phyloP scores from a whole-genome alignment of 1,140 invertebrate genomes.

The Hetaerina americana region DNA sequence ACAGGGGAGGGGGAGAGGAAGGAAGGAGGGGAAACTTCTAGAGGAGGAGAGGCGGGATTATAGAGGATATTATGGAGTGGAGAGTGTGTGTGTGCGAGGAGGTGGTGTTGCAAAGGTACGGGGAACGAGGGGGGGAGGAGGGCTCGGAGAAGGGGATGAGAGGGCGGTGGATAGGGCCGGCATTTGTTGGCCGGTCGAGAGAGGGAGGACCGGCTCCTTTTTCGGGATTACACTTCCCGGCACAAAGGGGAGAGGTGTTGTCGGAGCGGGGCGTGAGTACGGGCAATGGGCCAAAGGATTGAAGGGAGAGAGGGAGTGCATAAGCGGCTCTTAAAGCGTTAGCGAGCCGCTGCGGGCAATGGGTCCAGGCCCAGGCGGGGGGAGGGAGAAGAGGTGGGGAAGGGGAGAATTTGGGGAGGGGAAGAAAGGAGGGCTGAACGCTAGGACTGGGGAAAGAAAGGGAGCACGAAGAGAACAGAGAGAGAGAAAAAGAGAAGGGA shows the following conservation, averaged over 20 bases:
- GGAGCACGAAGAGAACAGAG: too few relatives aligned
- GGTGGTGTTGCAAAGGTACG: background rate
- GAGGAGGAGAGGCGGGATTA: background rate
- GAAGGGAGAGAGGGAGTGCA: too few relatives aligned
- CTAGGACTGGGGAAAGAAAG: too few relatives aligned
- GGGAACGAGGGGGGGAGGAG: background rate
- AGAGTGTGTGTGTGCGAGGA: background rate
- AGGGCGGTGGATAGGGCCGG: background rate
- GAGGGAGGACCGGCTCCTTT: background rate
- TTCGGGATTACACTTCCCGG: background rate
- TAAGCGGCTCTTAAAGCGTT: background rate
- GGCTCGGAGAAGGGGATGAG: too few relatives aligned
- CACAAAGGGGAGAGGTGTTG: background rate
- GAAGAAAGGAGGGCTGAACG: too few relatives aligned
- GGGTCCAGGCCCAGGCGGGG: too few relatives aligned
- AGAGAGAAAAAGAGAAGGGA: too few relatives aligned
- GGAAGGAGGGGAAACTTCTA: background rate
- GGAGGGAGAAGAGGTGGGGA: too few relatives aligned
- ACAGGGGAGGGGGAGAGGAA: background rate
- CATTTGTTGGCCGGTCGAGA: too few relatives aligned
- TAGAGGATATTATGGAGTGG: background rate
- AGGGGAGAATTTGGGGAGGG: too few relatives aligned
- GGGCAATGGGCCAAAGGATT: background rate
- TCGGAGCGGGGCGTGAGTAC: background rate
- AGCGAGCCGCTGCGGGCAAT: too few relatives aligned